phyloP scores from a whole-genome alignment of 2,888 invertebrate species.

The Mesorhabditis sp. region DNA sequence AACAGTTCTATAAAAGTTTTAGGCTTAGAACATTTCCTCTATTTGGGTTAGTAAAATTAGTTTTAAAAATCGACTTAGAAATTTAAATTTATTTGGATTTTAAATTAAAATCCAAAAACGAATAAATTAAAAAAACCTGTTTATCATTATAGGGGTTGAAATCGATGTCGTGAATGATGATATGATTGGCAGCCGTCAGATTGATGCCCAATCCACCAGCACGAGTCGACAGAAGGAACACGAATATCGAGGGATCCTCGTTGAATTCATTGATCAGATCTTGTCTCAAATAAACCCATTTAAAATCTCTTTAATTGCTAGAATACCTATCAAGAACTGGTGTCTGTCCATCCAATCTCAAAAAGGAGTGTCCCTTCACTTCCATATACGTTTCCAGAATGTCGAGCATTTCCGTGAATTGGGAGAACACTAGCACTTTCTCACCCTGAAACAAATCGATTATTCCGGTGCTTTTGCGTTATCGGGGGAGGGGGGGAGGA shows the following conservation, averaged over 20 bases:
- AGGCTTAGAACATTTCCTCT: no score
- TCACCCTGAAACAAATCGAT: conserved; percentile 53
- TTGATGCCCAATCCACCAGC: conserved; percentile 93
- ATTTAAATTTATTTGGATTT: no score
- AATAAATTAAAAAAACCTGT: conserved; percentile 66
- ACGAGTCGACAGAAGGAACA: conserved; percentile 58
- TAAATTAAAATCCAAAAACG: background rate
- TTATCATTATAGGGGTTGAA: conserved; percentile 98
- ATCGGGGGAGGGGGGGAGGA: no score
- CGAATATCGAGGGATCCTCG: conserved; percentile 59
- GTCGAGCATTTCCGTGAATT: conserved; percentile 92
- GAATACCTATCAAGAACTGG: conserved; percentile 75
- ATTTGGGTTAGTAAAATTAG: no score
- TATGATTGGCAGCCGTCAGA: conserved; percentile 87
- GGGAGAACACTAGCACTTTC: conserved; percentile 86
- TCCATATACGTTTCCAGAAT: conserved; percentile 81
- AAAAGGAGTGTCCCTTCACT: conserved; percentile 72
- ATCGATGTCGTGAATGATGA: conserved; percentile 93
- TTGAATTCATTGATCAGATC: conserved; percentile 85
- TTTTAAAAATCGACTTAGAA: no score
- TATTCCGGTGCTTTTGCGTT: no score
- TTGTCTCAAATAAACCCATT: conserved; percentile 69
- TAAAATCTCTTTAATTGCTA: background rate
- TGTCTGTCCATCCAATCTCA: conserved; percentile 84
- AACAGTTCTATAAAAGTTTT: no score